Conservation (phyloP, 2,113 vertebrate genomes). For the Zapus hudsonius region DNA sequence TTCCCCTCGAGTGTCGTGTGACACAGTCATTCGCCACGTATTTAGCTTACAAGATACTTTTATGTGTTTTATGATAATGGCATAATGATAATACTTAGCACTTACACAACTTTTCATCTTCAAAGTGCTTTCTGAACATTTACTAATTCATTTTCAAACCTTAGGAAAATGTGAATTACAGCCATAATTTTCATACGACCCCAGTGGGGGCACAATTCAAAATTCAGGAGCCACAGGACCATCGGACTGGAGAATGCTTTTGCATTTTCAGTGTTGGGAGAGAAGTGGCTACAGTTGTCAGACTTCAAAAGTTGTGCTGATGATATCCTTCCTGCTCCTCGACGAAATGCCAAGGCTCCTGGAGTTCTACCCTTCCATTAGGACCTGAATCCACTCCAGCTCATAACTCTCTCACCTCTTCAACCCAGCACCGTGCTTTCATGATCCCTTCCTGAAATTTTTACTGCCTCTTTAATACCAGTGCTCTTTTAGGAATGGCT, state of each 20-base stretch:
- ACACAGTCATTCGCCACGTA: conserved; percentile 56
- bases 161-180: conserved; percentile 55
- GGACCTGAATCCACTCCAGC: conserved; percentile 47
- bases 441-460: conserved; percentile 50
- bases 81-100: conserved; percentile 69
- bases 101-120: conserved; percentile 70
- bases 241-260: neutral
- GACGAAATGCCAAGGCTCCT: neutral
- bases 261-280: neutral
- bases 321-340: conserved; percentile 15
- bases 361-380: conserved; percentile 41
- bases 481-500: conserved; percentile 36
- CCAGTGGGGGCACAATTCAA: conserved; percentile 36
- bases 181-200: conserved; percentile 1
- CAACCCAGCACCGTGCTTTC: conserved; percentile 12
- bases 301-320: neutral
- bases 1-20: neutral
- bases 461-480: conserved; percentile 30
- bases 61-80: conserved; percentile 69
- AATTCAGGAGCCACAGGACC: neutral
- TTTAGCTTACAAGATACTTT: conserved; percentile 65
- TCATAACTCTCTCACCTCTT: conserved; percentile 30
- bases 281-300: neutral
- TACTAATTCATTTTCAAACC: conserved; percentile 65
- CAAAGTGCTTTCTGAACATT: conserved; percentile 74